Evolutionary conservation across 2,113 vertebrate genomes (phyloP), one percentile per base, ranked within the genome.

Genomic region (Vulpes vulpes): DNA sequence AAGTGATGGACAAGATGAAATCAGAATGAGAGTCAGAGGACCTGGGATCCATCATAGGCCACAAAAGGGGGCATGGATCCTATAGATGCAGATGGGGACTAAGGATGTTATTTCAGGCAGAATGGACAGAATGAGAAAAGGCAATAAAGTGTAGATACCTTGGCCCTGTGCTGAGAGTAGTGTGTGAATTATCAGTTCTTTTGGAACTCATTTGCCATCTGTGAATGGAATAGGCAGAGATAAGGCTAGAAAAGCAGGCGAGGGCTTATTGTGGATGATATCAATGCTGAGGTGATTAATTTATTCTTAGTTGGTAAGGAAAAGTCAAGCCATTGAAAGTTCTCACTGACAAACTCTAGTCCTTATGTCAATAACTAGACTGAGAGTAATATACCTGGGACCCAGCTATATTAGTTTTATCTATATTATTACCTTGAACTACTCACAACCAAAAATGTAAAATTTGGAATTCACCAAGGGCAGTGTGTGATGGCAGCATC

Each of bases 351-450:
- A 94, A 67, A 94, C 62, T 86, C 53, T 53, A 60, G 38, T 69
- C 53, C 35, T 78, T 93, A 65, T 67, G 79, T 55, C 69, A 94
- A 53, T 60, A 93, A 94, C 25, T 88, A 96, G 82, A 35, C 27
- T 38, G 35, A 95, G 35, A 86, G 23, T 74, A 57, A 89, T 59
- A 71, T 30, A 62, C 38, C n/a, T 71, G 19, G 78, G 38, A 87
- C 49, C 76, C 76, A 65, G 55, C 85, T 96, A 49, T 57, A 57
- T 95, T 95, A 64, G 73, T 84, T 94, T 96, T 81, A 91, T 84
- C 92, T 94, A 74, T 32, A 93, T 82, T 64, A 87, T 94, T 87
- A 83, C 35, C 32, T 71, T 51, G 51, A 12, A 23, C 3, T 55
- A 57, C 16, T 84, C 19, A 76, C 51, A 84, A 60, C 22, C 60